These are phyloP conservation scores for Pyralis farinalis DNA, from an alignment of 2,888 invertebrate species.

Conservation along the genomic window DNA sequence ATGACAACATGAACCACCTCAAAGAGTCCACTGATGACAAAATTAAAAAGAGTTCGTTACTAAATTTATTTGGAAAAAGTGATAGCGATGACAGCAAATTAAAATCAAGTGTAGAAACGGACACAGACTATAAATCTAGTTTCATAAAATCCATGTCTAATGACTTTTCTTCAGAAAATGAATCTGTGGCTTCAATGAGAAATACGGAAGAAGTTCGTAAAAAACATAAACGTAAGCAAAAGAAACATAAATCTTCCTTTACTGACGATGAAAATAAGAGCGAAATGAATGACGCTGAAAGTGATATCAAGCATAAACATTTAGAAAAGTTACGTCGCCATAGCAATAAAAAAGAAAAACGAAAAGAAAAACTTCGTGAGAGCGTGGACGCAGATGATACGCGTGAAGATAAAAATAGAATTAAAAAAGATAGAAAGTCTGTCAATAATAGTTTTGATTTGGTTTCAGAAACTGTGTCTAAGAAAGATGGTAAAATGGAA, in stretches of 20 bases:
- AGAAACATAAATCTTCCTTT: slow-evolving; percentile 85
- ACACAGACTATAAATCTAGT: slow-evolving; percentile 51
- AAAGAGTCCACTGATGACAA: slow-evolving; percentile 47
- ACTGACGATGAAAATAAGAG: slow-evolving; percentile 80
- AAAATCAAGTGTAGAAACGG: slow-evolving; percentile 54
- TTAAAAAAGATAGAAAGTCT: slow-evolving; percentile 79
- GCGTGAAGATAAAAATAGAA: slow-evolving; percentile 79
- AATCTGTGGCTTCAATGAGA: slow-evolving; percentile 62
- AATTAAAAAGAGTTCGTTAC: slow-evolving; percentile 56
- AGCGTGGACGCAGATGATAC: slow-evolving; percentile 68
- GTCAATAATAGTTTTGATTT: slow-evolving; percentile 43
- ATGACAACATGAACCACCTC: slow-evolving; percentile 26
- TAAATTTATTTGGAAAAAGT: slow-evolving; percentile 69
- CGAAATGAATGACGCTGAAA: slow-evolving; percentile 48
- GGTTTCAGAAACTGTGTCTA: slow-evolving; percentile 40
- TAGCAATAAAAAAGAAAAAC: slow-evolving; percentile 81
- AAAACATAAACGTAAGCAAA: slow-evolving; percentile 93
- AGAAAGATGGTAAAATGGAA: slow-evolving; percentile 91
- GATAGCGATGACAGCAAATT: slow-evolving; percentile 70
- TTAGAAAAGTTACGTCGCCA: slow-evolving; percentile 77
- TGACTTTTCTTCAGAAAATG: slow-evolving; percentile 73
- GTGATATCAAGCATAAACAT: slow-evolving; percentile 59
- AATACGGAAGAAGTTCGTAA: slow-evolving; percentile 80
- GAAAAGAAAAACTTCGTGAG: slow-evolving; percentile 80
- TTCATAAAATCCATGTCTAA: slow-evolving; percentile 50